phyloP scores from a whole-genome alignment of 2,113 vertebrate genomes.

The Hyperopisus bebe region DNA sequence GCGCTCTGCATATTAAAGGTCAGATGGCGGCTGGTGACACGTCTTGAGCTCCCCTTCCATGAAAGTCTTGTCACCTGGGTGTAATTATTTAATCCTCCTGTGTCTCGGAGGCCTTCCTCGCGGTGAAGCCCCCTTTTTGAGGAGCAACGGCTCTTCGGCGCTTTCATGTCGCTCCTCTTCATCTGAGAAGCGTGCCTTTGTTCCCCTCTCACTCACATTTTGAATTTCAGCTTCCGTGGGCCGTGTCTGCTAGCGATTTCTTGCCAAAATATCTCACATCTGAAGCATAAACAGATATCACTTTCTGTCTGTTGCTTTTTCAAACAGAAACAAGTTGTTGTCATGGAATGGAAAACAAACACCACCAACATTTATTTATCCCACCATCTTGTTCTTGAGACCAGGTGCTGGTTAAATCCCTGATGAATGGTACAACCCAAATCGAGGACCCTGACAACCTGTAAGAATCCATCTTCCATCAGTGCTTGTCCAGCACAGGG shows the following conservation, averaged over 20 bases:
- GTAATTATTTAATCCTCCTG: constrained; percentile 30
- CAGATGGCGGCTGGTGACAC: constrained; percentile 26
- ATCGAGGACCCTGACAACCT: not conserved
- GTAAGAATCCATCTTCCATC: not conserved
- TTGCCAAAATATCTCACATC: not conserved
- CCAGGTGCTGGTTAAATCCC: not conserved
- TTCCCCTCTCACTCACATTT: not conserved
- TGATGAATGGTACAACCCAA: not conserved
- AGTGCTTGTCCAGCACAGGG: not conserved
- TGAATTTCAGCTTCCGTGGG: not conserved
- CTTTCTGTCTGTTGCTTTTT: not conserved
- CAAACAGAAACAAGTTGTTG: not conserved
- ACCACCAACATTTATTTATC: not conserved
- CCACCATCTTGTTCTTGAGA: not conserved
- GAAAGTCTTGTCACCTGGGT: constrained; percentile 21
- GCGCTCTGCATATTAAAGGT: constrained; percentile 24
- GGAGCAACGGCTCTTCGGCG: not conserved
- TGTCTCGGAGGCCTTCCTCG: constrained; percentile 8
- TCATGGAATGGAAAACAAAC: not conserved
- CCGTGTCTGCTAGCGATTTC: not conserved
- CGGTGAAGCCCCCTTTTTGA: not conserved
- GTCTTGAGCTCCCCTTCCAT: not conserved
- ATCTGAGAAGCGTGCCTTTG: not conserved
- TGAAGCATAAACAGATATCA: not conserved
- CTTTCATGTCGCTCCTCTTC: constrained; percentile 6